phyloP scores from a whole-genome alignment of 2,113 vertebrate genomes.

The Pachycephala philippinensis region DNA sequence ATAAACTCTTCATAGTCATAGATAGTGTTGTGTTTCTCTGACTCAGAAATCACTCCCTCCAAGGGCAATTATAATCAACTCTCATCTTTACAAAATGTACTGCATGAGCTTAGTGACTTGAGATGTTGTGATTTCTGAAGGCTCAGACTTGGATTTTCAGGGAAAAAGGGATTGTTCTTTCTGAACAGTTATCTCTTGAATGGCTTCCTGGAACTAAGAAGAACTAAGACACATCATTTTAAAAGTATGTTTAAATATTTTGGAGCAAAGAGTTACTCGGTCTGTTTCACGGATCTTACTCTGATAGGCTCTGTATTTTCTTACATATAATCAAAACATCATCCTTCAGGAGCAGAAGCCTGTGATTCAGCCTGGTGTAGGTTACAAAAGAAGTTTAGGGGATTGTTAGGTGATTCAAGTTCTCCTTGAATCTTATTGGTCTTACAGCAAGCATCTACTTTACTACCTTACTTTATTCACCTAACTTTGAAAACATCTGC shows the following conservation, averaged over 20 bases:
- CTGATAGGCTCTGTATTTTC: neutral
- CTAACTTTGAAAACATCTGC: neutral
- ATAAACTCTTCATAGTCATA: conserved; percentile 27
- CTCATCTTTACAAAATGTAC: neutral
- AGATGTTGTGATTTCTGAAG: neutral
- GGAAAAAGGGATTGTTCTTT: neutral
- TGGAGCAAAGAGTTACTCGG: neutral
- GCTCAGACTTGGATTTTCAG: neutral
- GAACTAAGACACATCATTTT: neutral
- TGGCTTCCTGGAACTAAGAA: neutral
- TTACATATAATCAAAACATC: neutral
- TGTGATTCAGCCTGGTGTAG: neutral
- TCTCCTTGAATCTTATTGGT: neutral
- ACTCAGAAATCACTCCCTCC: conserved; percentile 14
- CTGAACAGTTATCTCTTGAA: neutral
- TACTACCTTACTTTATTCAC: neutral
- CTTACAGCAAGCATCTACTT: neutral
- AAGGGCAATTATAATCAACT: conserved; percentile 10
- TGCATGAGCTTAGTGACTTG: neutral
- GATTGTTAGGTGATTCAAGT: neutral
- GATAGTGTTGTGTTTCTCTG: neutral
- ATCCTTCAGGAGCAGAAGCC: neutral
- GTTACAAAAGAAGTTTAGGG: neutral
- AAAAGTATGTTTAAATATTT: neutral
- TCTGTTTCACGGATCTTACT: neutral